Conservation (phyloP, 1,140 invertebrate genomes). For the Fragariocoptes setiger region DNA sequence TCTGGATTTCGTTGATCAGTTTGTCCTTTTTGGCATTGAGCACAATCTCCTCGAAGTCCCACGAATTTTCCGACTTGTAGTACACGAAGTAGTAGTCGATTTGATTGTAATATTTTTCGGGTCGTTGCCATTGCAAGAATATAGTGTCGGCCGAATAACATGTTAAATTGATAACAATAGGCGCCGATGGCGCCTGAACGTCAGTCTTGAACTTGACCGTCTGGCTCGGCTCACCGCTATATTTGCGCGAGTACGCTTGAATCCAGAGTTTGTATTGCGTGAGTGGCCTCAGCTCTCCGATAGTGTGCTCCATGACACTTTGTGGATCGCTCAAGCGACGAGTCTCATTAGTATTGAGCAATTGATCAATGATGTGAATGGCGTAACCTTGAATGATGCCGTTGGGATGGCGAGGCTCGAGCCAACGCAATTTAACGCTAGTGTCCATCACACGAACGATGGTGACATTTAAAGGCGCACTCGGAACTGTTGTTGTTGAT, state of each 20-base stretch:
- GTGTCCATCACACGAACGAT: constrained; percentile 35
- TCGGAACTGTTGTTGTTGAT: constrained; percentile 27
- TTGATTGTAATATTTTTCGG: constrained; percentile 27
- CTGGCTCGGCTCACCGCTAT: constrained; percentile 37
- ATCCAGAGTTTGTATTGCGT: constrained; percentile 56
- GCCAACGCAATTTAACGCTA: constrained; percentile 43
- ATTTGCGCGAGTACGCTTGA: constrained; percentile 35
- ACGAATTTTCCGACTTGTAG: constrained; percentile 24
- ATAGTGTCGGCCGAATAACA: constrained; percentile 40
- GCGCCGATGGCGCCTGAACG: constrained; percentile 34
- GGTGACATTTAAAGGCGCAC: constrained; percentile 42
- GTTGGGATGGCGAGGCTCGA: constrained; percentile 33
- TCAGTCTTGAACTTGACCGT: constrained; percentile 38
- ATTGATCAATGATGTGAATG: constrained; percentile 12
- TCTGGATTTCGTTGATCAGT: constrained; percentile 23
- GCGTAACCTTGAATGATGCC: constrained; percentile 17
- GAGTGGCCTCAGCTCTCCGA: constrained; percentile 21
- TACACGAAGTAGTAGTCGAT: constrained; percentile 47
- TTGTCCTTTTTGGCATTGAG: constrained; percentile 21
- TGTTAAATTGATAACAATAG: constrained; percentile 41
- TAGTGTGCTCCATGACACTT: constrained; percentile 9
- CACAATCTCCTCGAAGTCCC: constrained; percentile 27
- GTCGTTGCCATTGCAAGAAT: constrained; percentile 43
- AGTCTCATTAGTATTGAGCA: constrained; percentile 10
- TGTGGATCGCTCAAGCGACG: not conserved